Conservation (phyloP, 1,140 invertebrate species). For the Colletes latitarsis region DNA sequence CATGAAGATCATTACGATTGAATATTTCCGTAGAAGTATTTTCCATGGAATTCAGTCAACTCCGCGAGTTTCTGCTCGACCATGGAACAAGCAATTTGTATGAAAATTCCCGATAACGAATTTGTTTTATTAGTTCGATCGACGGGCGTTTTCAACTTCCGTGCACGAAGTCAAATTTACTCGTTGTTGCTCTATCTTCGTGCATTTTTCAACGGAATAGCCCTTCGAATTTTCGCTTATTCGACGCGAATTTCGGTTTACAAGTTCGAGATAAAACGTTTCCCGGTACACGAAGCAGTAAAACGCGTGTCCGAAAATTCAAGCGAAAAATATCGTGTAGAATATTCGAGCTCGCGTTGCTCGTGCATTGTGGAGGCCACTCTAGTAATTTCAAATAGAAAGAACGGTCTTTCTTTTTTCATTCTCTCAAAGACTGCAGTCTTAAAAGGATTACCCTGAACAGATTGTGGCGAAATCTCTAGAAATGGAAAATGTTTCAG, state of each 20-base stretch:
- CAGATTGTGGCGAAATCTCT: too few relatives aligned
- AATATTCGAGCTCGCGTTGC: background rate
- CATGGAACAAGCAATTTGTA: background rate
- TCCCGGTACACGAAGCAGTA: too few relatives aligned
- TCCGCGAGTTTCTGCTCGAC: background rate
- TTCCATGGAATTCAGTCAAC: background rate
- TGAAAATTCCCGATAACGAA: background rate
- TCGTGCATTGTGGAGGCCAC: background rate
- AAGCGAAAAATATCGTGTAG: background rate
- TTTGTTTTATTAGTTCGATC: background rate
- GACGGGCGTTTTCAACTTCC: background rate
- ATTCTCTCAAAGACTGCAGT: too few relatives aligned
- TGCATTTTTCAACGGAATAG: background rate
- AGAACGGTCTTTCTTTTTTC: too few relatives aligned
- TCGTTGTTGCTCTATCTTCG: background rate
- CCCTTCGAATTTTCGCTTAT: background rate
- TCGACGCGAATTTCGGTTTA: background rate
- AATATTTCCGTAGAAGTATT: background rate
- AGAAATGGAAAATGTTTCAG: too few relatives aligned
- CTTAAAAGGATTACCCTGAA: too few relatives aligned
- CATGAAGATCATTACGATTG: slow-evolving; percentile 12
- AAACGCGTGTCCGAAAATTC: background rate
- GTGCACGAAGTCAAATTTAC: background rate
- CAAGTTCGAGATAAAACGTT: background rate
- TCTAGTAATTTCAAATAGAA: too few relatives aligned